Evolutionary conservation across 2,113 vertebrate species (phyloP), one percentile per base, ranked within the genome.

Genomic region (Microcebus lehilahytsara): DNA sequence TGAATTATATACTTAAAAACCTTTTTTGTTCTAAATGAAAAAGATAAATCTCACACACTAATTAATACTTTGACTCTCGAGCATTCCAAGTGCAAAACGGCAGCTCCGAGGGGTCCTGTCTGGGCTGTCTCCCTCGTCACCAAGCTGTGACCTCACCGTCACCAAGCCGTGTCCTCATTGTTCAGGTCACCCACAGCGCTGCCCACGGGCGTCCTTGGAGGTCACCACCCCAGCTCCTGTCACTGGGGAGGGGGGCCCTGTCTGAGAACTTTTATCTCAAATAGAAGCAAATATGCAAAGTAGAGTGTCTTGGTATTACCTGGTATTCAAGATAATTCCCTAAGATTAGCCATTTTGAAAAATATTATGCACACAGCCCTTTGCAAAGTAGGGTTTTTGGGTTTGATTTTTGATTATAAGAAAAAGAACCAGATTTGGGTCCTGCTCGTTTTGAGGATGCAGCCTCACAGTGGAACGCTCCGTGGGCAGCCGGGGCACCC

Each of bases 401-500:
- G 5, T 4, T 32, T 42, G 56, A 37, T 60, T 72, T 34, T 40
- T 40, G 58, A 66, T 14, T 37, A 0, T 56, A 19, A 16, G 12
- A 60, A 42, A 27, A 51, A 32, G 30, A 20, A 3, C 0, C 40
- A 23, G 51, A 17, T 12, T 25, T 19, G 23, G 37, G 42, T 30
- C 27, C 0, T 2, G 2, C 20, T 14, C 34, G 14, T 20, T 2
- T 13, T 27, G 74, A n/a, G 0, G 6, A 1, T 2, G 19, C 77
- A 14, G 77, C 46, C 32, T 64, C 9, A 0, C 78, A 3, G 5
- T 42, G 69, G n/a, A 4, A 2, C 12, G 19, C 64, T 69, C 8
- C 2, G 42, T 56, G 7, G 56, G 34, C 0, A 22, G 46, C 34
- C 46, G 25, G 46, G 62, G 46, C 13, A 4, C 56, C 20, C 23